These are phyloP conservation scores for Agelastica alni DNA, from an alignment of 2,888 invertebrate genomes.

Conservation along the genomic window DNA sequence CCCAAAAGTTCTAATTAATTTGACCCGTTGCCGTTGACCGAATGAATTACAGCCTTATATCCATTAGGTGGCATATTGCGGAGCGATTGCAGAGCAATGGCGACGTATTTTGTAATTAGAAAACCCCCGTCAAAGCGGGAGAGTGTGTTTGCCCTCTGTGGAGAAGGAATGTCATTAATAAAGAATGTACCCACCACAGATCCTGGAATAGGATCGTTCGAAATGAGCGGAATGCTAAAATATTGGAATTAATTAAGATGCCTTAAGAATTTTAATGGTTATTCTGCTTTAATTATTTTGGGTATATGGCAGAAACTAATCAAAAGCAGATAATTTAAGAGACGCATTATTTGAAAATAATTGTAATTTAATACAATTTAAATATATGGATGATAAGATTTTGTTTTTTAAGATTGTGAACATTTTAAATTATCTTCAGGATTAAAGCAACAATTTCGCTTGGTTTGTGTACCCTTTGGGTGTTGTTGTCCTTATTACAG, in stretches of 20 bases:
- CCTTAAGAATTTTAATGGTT: conserved; percentile 5
- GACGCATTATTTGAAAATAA: too few species aligned
- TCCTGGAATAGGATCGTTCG: conserved; percentile 32
- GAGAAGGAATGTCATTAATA: conserved; percentile 53
- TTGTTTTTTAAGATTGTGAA: too few species aligned
- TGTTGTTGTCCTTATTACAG: too few species aligned
- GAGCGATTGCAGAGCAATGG: conserved; percentile 52
- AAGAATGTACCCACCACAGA: conserved; percentile 51
- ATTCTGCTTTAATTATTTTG: conserved; percentile 8
- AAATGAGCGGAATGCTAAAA: conserved; percentile 35
- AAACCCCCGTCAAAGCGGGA: conserved; percentile 42
- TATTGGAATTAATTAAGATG: conserved; percentile 42
- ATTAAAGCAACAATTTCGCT: too few species aligned
- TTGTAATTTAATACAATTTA: too few species aligned
- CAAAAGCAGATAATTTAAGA: too few species aligned
- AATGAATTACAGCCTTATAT: conserved; percentile 53
- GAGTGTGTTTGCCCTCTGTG: conserved; percentile 37
- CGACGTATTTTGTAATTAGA: conserved; percentile 54
- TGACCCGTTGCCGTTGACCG: conserved; percentile 52
- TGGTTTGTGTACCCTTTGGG: too few species aligned
- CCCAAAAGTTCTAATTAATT: conserved; percentile 52
- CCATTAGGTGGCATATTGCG: conserved; percentile 56
- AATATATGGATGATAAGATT: too few species aligned
- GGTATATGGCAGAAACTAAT: too few species aligned
- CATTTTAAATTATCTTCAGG: too few species aligned